A percentile compares a stretch with the other conserved stretches of the same genome.
Conservation (phyloP, 1,140 invertebrate species). For the Cherax destructor region DNA sequence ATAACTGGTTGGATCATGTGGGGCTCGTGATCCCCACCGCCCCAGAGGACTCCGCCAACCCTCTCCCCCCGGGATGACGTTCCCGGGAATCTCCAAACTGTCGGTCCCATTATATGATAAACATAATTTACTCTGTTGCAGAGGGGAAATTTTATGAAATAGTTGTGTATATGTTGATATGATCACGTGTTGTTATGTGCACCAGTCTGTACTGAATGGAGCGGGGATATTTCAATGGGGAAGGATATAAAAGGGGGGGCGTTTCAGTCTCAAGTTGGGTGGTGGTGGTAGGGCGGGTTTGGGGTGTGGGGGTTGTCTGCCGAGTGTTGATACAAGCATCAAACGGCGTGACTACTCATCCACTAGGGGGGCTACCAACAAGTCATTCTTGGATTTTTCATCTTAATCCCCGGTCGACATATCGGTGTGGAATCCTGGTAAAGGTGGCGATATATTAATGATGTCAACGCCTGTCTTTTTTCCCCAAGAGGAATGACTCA, state of each 20-base stretch:
- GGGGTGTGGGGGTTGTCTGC: background rate
- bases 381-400: no score
- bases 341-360: background rate
- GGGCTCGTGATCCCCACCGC: background rate
- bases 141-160: background rate
- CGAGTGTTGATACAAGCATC: slow-evolving; percentile 38
- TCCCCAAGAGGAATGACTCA: slow-evolving; percentile 23
- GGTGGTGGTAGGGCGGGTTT: background rate
- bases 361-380: no score
- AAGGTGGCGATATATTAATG: background rate
- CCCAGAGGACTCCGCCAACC: background rate
- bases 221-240: background rate
- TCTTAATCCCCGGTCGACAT: no score
- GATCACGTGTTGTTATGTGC: background rate
- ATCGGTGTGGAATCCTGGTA: background rate
- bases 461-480: background rate
- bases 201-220: background rate
- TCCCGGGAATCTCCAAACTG: background rate
- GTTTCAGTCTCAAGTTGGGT: background rate
- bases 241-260: background rate
- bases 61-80: background rate
- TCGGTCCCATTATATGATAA: no score
- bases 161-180: background rate
- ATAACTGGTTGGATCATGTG: background rate
- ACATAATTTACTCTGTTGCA: background rate